phyloP scores from a whole-genome alignment of 1,140 invertebrate genomes.

The Cyclargus thomasi region DNA sequence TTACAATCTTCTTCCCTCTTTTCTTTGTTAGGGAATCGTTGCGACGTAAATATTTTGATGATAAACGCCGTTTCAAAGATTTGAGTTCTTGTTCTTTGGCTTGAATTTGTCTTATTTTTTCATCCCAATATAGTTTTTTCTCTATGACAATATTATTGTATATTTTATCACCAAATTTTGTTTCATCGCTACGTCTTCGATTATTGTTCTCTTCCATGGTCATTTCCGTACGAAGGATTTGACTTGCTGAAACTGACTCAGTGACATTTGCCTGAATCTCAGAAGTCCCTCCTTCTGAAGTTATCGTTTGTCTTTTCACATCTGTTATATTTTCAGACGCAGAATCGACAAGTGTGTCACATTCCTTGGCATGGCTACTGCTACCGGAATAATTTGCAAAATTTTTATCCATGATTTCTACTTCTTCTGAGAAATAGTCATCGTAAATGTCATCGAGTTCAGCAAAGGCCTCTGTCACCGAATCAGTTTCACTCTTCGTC shows the following conservation, averaged over 20 bases:
- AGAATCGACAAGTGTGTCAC: conserved; percentile 61
- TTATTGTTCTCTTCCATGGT: conserved; percentile 26
- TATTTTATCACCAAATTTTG: conserved; percentile 48
- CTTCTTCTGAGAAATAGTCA: conserved; percentile 47
- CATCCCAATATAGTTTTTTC: conserved; percentile 73
- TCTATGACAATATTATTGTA: conserved; percentile 63
- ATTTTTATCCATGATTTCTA: conserved; percentile 27
- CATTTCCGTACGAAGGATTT: conserved; percentile 46
- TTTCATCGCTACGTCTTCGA: conserved; percentile 26
- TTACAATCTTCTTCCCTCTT: conserved; percentile 62
- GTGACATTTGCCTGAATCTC: conserved; percentile 70
- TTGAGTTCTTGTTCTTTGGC: conserved; percentile 57
- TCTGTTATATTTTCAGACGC: conserved; percentile 70
- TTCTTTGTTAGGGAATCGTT: conserved; percentile 69
- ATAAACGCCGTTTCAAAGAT: conserved; percentile 46
- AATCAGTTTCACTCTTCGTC: conserved; percentile 39
- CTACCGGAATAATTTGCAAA: neutral
- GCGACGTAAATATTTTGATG: conserved; percentile 49
- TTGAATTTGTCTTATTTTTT: conserved; percentile 65
- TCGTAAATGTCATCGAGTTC: conserved; percentile 61
- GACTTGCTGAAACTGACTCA: conserved; percentile 74
- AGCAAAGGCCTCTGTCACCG: conserved; percentile 62
- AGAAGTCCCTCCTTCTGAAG: conserved; percentile 68
- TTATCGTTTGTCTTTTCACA: conserved; percentile 65
- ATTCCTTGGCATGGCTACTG: conserved; percentile 36